Percentiles rank a stretch among this genome's conserved stretches.
Conservation (phyloP, 2,888 invertebrate genomes). For the Tetrapedia diversipes region DNA sequence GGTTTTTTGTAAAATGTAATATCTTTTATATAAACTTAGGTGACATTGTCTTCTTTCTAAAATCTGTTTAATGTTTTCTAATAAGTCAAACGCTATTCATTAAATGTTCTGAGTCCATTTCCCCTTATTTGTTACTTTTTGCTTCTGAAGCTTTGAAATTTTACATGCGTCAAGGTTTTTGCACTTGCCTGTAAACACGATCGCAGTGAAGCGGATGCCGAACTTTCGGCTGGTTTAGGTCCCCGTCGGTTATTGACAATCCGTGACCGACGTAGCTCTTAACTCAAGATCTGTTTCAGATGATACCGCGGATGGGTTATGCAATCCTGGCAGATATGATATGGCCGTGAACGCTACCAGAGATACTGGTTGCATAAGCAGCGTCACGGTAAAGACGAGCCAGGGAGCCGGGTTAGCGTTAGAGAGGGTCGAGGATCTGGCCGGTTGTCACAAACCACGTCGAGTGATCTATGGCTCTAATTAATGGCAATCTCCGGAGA, state of each 20-base stretch:
- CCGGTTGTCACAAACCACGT: slow-evolving; percentile 74
- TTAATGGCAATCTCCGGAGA: slow-evolving; percentile 76
- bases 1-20: too few species aligned
- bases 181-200: too few species aligned
- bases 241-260: slow-evolving; percentile 33
- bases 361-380: slow-evolving; percentile 59
- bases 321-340: slow-evolving; percentile 58
- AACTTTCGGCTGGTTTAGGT: too few species aligned
- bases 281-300: slow-evolving; percentile 58
- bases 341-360: slow-evolving; percentile 42
- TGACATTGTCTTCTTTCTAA: too few species aligned
- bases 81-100: too few species aligned
- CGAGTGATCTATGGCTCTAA: slow-evolving; percentile 77
- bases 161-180: too few species aligned
- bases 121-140: too few species aligned
- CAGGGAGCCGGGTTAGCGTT: slow-evolving; percentile 46
- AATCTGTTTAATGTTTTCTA: too few species aligned
- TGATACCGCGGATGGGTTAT: slow-evolving; percentile 56
- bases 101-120: too few species aligned
- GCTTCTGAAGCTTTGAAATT: too few species aligned
- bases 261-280: slow-evolving; percentile 18
- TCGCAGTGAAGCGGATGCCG: too few species aligned
- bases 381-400: slow-evolving; percentile 64
- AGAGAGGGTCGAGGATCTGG: slow-evolving; percentile 67
- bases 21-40: too few species aligned